Evolutionary conservation across 2,113 vertebrate genomes (phyloP).

Genomic region (Colistium nudipinnis): DNA sequence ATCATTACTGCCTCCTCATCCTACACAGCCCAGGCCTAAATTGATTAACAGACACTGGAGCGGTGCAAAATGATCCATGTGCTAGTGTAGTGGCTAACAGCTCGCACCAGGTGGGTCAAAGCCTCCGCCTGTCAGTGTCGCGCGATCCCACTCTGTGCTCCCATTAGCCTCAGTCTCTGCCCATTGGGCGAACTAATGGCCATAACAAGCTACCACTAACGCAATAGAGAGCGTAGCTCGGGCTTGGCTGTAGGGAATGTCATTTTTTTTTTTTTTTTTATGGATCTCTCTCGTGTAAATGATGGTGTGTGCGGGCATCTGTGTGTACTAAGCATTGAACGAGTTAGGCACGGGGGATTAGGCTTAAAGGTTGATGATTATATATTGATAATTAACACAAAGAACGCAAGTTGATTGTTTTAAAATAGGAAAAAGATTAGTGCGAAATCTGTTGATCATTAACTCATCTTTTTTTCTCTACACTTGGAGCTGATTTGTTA

Average conservation of each 20-base stretch:
- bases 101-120: conserved; percentile 72
- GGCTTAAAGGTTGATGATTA: conserved; percentile 1
- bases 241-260: conserved; percentile 50
- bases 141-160: conserved; percentile 61
- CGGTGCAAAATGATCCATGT: conserved; percentile 97
- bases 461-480: background rate
- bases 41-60: conserved; percentile 99
- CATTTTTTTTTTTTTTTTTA: conserved; percentile 65
- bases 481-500: background rate
- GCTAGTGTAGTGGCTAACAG: conserved; percentile 82
- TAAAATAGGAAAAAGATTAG: background rate
- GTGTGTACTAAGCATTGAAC: conserved; percentile 28
- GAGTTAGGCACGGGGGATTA: conserved; percentile 1
- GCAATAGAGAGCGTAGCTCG: conserved; percentile 44
- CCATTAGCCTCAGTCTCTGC: conserved; percentile 67
- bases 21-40: conserved; percentile 92
- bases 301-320: conserved; percentile 51
- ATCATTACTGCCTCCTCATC: conserved; percentile 99
- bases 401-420: background rate
- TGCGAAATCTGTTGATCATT: background rate
- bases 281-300: conserved; percentile 68
- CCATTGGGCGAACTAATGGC: conserved; percentile 57
- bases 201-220: conserved; percentile 64
- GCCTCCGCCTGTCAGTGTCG: conserved; percentile 61
- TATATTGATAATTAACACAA: conserved; percentile 7